These are phyloP conservation scores for Caenorhabditis doughertyi DNA, from an alignment of 2,888 invertebrate genomes.

Conservation along the genomic window DNA sequence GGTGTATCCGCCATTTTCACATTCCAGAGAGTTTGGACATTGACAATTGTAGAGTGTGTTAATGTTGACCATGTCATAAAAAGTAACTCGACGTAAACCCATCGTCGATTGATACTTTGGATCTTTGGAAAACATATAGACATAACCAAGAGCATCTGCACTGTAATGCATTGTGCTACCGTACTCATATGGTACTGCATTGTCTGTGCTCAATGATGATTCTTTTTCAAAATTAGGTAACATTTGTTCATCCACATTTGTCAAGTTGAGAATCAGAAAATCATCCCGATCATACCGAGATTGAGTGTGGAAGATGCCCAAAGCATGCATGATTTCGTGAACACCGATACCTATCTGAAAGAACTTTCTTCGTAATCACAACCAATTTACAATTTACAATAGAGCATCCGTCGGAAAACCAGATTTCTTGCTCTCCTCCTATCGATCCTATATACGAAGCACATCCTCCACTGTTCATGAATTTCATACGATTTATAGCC, in stretches of 20 bases:
- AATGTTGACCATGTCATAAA: constrained; percentile 34
- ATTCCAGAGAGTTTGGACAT: constrained; percentile 1
- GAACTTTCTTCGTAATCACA: background rate
- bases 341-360: constrained; percentile 80
- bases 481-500: constrained; percentile 16
- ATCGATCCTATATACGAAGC: constrained; percentile 56
- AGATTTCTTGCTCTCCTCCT: constrained; percentile 53
- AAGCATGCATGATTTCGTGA: constrained; percentile 80
- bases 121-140: constrained; percentile 21
- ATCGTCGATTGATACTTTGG: constrained; percentile 18
- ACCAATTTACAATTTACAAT: constrained; percentile 19
- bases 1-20: constrained; percentile 37
- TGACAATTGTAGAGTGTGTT: constrained; percentile 15
- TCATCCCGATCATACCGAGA: constrained; percentile 76
- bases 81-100: constrained; percentile 25
- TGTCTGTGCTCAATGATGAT: background rate
- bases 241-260: constrained; percentile 56
- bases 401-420: constrained; percentile 45
- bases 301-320: constrained; percentile 81
- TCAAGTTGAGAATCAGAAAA: constrained; percentile 66
- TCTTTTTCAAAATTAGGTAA: constrained; percentile 27
- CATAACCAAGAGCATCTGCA: constrained; percentile 33
- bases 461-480: constrained; percentile 47
- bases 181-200: constrained; percentile 48
- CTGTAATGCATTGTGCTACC: constrained; percentile 45